These are phyloP conservation scores for Equus quagga DNA, from an alignment of 2,113 vertebrate species.

Conservation along the genomic window DNA sequence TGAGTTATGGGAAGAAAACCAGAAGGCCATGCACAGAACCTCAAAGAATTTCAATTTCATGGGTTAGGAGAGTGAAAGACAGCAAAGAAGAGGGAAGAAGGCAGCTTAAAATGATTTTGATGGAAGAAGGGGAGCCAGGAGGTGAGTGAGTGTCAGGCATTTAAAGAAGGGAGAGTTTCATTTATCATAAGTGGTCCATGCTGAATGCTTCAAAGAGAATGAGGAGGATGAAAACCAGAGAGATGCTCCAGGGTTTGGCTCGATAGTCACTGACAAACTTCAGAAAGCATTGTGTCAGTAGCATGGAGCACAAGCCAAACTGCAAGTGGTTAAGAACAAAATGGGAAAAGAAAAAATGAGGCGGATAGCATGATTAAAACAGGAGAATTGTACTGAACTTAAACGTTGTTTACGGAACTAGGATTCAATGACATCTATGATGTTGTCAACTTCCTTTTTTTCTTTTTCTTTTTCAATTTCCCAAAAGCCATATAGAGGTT, in stretches of 20 bases:
- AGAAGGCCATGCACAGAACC: neutral
- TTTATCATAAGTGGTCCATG: neutral
- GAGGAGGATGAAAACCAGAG: neutral
- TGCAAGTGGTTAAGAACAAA: neutral
- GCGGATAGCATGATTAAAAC: neutral
- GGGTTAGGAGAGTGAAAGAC: neutral
- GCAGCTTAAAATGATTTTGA: neutral
- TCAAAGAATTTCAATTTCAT: neutral
- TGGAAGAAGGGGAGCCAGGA: neutral
- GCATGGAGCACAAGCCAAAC: neutral
- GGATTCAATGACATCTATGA: conserved; percentile 19
- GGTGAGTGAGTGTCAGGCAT: neutral
- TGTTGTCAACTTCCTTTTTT: conserved; percentile 53
- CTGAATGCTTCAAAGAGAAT: neutral
- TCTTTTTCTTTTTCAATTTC: conserved; percentile 53
- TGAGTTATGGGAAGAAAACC: neutral
- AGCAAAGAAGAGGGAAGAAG: neutral
- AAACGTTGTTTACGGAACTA: conserved; percentile 31
- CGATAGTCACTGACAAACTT: neutral
- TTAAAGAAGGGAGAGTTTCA: neutral
- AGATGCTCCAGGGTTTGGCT: neutral
- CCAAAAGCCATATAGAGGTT: neutral
- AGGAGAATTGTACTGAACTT: conserved; percentile 3
- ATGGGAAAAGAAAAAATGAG: neutral
- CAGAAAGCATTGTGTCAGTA: neutral